Base-by-base conservation (phyloP, 2,113 vertebrate genomes). In the Nipponia nippon region DNA sequence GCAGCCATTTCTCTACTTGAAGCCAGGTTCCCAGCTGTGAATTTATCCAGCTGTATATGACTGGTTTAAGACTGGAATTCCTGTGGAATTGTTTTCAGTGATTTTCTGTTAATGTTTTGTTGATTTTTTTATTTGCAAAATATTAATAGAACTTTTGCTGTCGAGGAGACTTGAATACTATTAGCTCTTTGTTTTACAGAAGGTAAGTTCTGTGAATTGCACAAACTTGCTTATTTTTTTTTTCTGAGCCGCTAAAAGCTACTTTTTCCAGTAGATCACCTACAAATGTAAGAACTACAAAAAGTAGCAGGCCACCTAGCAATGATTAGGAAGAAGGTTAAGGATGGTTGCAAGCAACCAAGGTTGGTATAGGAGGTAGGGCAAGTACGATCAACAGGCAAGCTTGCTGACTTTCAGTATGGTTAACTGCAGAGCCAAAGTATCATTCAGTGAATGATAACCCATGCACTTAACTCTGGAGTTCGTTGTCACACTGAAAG, bases 151-250 rank as follows among this genome's bases (percentile, higher is more conserved):
- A 97, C n/a, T 97, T 98, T 95, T 98, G 98, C 98, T 99, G 97
- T 98, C 98, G 98, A 98, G 98, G 98, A 98, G 97, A 98, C 97
- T 98, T 98, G 97, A 98, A 98, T 97, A 93, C 96, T 98, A 96
- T 98, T 98, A 97, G 70, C 93, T 97, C 92, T 98, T 98, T 99
- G 94, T 99, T 98, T 98, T 98, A 93, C 98, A 99, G 99, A 99
- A 99, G 99, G 99, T 99, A 99, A 99, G 99, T 89, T 73, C 80
- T 79, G 36, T 42, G 34, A 86, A 7, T 81, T 44, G 27, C n/a
- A 59, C 46, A 36, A 89, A n/a, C 12, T 46, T 85, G 13, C 14
- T 47, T 30, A 0, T 27, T 32, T 53, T 73, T 42, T 27, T 27
- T 52, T 56, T 5, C 21, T 56, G 25, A 61, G 86, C 76, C 78